These are phyloP conservation scores for Coptodon bakossiorum DNA, from an alignment of 2,113 vertebrate genomes.

Conservation along the genomic window DNA sequence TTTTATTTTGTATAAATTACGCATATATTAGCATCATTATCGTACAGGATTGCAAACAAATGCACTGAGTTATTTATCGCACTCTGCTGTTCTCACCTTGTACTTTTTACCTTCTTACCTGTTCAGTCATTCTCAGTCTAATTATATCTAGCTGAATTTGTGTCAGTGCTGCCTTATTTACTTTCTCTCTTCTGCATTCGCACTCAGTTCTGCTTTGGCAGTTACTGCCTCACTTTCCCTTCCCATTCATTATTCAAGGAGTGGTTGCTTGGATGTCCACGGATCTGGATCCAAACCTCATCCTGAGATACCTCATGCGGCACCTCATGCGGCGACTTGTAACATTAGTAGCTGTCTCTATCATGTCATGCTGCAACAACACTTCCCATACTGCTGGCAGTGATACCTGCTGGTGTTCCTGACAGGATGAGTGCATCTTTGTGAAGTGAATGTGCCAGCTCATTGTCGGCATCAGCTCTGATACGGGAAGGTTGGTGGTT, in stretches of 20 bases:
- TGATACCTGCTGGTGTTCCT: background rate
- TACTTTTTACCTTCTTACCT: background rate
- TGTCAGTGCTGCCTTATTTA: background rate
- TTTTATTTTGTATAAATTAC: background rate
- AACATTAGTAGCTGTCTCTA: conserved; percentile 21
- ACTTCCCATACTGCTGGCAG: background rate
- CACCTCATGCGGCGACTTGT: background rate
- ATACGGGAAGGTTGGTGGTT: background rate
- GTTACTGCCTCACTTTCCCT: conserved; percentile 8
- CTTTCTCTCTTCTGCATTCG: background rate
- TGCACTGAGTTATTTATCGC: background rate
- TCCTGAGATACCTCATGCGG: conserved; percentile 1
- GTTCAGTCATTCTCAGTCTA: background rate
- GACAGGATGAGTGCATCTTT: background rate
- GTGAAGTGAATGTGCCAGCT: background rate
- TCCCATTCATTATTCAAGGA: conserved; percentile 44
- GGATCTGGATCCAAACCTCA: conserved; percentile 21
- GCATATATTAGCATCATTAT: background rate
- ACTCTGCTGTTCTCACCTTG: background rate
- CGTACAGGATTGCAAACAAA: background rate
- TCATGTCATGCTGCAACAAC: conserved; percentile 14
- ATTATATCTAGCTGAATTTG: background rate
- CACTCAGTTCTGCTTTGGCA: conserved; percentile 11
- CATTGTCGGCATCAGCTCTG: background rate
- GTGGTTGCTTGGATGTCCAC: conserved; percentile 26